Evolutionary conservation across 1,140 invertebrate species (phyloP).

Genomic region (Apis dorsata): DNA sequence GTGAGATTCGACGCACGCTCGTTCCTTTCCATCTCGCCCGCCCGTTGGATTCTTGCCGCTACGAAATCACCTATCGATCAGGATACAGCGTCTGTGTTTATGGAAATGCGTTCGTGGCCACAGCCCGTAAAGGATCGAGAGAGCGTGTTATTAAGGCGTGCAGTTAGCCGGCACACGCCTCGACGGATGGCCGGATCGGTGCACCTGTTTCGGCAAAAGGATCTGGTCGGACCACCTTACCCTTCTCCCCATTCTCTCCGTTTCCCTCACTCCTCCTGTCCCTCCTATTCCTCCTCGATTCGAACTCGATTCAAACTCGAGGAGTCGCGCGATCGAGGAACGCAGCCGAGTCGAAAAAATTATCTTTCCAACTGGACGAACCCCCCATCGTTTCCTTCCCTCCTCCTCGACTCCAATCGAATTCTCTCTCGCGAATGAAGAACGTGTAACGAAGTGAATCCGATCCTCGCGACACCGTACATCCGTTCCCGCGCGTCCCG

Average conservation of each 20-base stretch:
- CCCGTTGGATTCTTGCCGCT: not conserved
- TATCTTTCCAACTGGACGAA: no score
- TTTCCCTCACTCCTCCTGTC: no score
- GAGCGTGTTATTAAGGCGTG: slow-evolving; percentile 60
- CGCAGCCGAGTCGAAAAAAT: no score
- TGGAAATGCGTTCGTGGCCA: slow-evolving; percentile 62
- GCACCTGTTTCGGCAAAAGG: slow-evolving; percentile 62
- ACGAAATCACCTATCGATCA: slow-evolving; percentile 35
- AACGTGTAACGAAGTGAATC: not conserved
- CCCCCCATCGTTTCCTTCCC: no score
- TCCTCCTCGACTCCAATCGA: not conserved
- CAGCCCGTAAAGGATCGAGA: slow-evolving; percentile 48
- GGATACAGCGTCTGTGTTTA: slow-evolving; percentile 52
- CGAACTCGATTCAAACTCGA: no score
- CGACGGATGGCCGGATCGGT: slow-evolving; percentile 25
- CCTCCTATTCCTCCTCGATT: not conserved
- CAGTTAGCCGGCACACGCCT: slow-evolving; percentile 65
- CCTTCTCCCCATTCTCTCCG: slow-evolving; percentile 12
- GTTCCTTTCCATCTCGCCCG: no score
- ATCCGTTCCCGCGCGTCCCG: no score
- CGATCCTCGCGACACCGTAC: not conserved
- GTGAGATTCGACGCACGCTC: no score
- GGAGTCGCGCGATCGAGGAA: no score
- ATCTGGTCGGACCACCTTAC: slow-evolving; percentile 63
- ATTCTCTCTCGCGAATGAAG: not conserved